Evolutionary conservation across 2,888 invertebrate genomes (phyloP).

Genomic region (Patella pellucida): DNA sequence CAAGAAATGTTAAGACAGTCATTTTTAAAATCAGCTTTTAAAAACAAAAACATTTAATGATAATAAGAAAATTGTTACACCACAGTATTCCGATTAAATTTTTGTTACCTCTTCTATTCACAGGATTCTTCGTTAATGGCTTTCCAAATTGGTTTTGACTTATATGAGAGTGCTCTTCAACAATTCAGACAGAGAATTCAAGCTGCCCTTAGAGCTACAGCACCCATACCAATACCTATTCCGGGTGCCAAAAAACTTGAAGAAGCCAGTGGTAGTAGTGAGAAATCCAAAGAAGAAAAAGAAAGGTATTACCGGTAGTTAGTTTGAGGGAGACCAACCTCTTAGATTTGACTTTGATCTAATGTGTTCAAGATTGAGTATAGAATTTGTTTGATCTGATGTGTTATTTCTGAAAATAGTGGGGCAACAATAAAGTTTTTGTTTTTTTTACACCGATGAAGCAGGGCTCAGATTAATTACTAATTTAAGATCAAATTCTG

Average conservation of each 20-base stretch:
- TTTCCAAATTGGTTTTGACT: slow-evolving; percentile 98
- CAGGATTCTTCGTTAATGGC: slow-evolving; percentile 90
- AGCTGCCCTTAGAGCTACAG: slow-evolving; percentile 62
- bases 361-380: too few species aligned
- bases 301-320: slow-evolving; percentile 12
- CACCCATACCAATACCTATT: slow-evolving; percentile 55
- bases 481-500: too few species aligned
- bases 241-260: slow-evolving; percentile 34
- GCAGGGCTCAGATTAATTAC: too few species aligned
- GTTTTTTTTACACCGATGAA: too few species aligned
- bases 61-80: background rate
- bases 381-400: too few species aligned
- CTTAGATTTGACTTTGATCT: too few species aligned
- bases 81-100: background rate
- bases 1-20: too few species aligned
- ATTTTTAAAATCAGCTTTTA: too few species aligned
- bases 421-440: too few species aligned
- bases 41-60: background rate
- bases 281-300: slow-evolving; percentile 29
- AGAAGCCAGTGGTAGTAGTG: slow-evolving; percentile 11
- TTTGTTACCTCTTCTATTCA: background rate
- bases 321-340: too few species aligned
- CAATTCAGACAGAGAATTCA: slow-evolving; percentile 84
- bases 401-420: too few species aligned
- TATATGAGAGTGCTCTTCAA: slow-evolving; percentile 99